Evolutionary conservation across 2,888 invertebrate genomes (phyloP), one percentile per base, ranked within the genome.

Genomic region (Drosophila paracracens): DNA sequence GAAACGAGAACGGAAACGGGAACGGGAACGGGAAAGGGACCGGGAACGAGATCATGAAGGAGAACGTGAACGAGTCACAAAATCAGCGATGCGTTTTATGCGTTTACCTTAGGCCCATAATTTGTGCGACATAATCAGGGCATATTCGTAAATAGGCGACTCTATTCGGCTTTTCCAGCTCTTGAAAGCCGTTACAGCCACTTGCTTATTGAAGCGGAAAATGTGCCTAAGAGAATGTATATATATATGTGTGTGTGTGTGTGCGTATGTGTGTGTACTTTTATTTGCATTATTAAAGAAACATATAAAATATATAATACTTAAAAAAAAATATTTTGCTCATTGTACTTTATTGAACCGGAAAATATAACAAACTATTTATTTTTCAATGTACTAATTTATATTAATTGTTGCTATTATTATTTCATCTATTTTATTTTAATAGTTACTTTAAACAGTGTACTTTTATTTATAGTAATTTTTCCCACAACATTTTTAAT

Each of bases 91-190:
- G 81, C 81, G 78, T 81, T 75, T 74, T 81, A 74, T 76, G 70
- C 56, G 63, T 74, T 64, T 78, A 70, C 78, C 74, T 70, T 60
- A 78, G 70, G 78, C 65, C 74, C 62, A 68, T 78, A 78, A 78
- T 80, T 80, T 81, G 81, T 81, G 67, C 66, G 77, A 81, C 80
- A 79, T 74, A 80, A 80, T 77, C 77, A 72, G 62, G 77, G 69
- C 78, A 57, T 16, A 77, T 38, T 31, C 33, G 16, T 51, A 58
- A 38, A 50, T 36, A 70, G 52, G 16, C 36, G 53, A 54, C 36
- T 70, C 40, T 35, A 35, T 53, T 53, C 36, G 38, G 11, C 27
- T 66, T 35, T 58, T 25, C 13, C 38, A 29, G 73, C 56, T 48
- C 43, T 57, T 29, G 43, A 63, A 58, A 68, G 67, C 59, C 59